Conservation (phyloP, 2,888 invertebrate species). For the Epirrhoe alternata region DNA sequence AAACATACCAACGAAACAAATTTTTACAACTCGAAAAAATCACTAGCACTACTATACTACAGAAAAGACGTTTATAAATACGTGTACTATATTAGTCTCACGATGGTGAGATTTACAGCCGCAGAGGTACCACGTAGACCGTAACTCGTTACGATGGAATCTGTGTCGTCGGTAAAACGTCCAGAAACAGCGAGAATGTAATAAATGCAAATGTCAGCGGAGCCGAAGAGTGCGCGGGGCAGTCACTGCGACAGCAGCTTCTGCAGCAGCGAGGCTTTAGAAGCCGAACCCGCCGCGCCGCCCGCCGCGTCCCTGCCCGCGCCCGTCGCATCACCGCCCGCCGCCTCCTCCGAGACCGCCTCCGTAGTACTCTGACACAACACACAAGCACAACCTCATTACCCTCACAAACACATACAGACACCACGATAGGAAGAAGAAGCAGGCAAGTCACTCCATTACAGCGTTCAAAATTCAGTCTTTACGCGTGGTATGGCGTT, state of each 20-base stretch:
- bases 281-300: conserved; percentile 50
- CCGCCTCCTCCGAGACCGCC: conserved; percentile 76
- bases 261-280: conserved; percentile 93
- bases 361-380: conserved; percentile 79
- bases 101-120: conserved; percentile 75
- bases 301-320: conserved; percentile 49
- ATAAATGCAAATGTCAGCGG: conserved; percentile 73
- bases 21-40: conserved; percentile 75
- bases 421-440: conserved; percentile 27
- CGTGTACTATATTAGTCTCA: conserved; percentile 73
- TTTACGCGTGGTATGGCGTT: conserved; percentile 30
- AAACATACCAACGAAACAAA: conserved; percentile 63
- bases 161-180: conserved; percentile 57
- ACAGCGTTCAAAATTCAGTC: conserved; percentile 21
- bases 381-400: conserved; percentile 30
- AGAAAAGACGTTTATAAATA: conserved; percentile 72
- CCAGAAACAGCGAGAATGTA: conserved; percentile 60
- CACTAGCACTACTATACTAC: conserved; percentile 80
- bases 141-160: conserved; percentile 65
- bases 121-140: conserved; percentile 79
- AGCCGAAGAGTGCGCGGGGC: conserved; percentile 34
- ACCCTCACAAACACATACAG: background rate
- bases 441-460: conserved; percentile 34
- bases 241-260: conserved; percentile 93
- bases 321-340: conserved; percentile 60